A percentile compares a stretch with the other conserved stretches of the same genome.
These are phyloP conservation scores for Sylvietta virens DNA, from an alignment of 2,113 vertebrate species.

Conservation along the genomic window DNA sequence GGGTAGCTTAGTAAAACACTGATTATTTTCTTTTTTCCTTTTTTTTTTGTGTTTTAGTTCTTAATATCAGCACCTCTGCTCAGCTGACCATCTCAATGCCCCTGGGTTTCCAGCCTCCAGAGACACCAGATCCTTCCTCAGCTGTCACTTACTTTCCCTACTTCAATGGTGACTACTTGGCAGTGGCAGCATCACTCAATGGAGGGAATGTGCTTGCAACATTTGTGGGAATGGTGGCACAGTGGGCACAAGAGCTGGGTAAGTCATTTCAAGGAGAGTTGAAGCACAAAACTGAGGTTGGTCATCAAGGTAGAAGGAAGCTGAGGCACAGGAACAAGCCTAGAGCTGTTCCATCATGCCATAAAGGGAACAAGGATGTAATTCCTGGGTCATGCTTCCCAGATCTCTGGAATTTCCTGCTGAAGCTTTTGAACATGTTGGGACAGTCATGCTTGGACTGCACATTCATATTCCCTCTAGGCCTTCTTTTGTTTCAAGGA, in stretches of 20 bases:
- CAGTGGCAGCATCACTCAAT: constrained; percentile 91
- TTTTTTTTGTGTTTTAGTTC: constrained; percentile 66
- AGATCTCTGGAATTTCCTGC: not conserved
- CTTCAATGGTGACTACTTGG: constrained; percentile 82
- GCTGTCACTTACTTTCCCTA: constrained; percentile 87
- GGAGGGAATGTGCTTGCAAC: constrained; percentile 88
- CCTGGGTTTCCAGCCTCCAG: constrained; percentile 77
- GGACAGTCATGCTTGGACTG: not conserved
- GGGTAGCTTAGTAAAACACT: not conserved
- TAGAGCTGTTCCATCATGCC: not conserved
- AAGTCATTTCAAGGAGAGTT: not conserved
- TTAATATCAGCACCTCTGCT: constrained; percentile 93
- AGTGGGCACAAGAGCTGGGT: constrained; percentile 91
- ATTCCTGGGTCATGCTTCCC: not conserved
- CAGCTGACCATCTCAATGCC: constrained; percentile 87
- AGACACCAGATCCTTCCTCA: constrained; percentile 72
- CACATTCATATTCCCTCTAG: not conserved
- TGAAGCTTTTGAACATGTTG: not conserved
- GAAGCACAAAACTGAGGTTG: not conserved
- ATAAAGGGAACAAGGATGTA: not conserved
- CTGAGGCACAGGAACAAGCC: not conserved
- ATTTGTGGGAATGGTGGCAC: constrained; percentile 83
- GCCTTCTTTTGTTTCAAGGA: not conserved
- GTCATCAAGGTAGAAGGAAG: not conserved
- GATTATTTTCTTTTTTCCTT: not conserved